These are phyloP conservation scores for Latrodectus hesperus DNA, from an alignment of 2,888 invertebrate genomes.

Conservation along the genomic window DNA sequence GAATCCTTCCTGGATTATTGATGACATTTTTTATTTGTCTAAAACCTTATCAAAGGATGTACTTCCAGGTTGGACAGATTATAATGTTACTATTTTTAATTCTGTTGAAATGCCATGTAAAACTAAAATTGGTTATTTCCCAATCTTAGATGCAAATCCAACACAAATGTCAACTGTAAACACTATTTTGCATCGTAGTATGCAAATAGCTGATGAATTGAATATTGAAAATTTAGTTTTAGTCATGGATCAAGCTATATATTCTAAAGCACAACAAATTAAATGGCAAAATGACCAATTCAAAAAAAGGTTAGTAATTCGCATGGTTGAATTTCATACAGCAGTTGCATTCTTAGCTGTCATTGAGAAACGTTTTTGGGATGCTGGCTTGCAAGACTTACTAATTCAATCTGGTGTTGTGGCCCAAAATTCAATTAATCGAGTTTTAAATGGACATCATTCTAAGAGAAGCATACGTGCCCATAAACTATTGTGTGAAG, in stretches of 20 bases:
- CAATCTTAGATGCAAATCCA: background rate
- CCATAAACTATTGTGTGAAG: conserved; percentile 70
- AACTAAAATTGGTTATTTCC: conserved; percentile 48
- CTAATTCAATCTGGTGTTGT: conserved; percentile 69
- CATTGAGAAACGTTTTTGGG: conserved; percentile 70
- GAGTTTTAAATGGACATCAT: conserved; percentile 1
- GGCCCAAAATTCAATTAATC: conserved; percentile 69
- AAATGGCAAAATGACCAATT: conserved; percentile 66
- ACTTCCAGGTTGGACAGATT: background rate
- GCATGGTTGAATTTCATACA: conserved; percentile 70
- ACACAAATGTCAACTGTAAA: conserved; percentile 15
- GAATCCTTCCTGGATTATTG: too few species aligned
- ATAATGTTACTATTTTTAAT: background rate
- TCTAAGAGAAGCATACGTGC: conserved; percentile 20
- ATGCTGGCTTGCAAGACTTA: conserved; percentile 70
- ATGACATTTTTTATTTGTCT: too few species aligned
- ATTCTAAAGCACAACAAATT: conserved; percentile 71
- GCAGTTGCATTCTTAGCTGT: conserved; percentile 69
- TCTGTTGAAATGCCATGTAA: background rate
- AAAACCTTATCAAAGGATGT: too few species aligned
- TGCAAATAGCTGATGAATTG: background rate
- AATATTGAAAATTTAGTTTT: background rate
- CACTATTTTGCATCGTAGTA: background rate
- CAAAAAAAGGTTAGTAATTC: conserved; percentile 54
- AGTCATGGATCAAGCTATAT: conserved; percentile 69